Percentiles rank a stretch among this genome's conserved stretches.
Conservation (phyloP, 2,797 vertebrate species). For the Coreius guichenoti region DNA sequence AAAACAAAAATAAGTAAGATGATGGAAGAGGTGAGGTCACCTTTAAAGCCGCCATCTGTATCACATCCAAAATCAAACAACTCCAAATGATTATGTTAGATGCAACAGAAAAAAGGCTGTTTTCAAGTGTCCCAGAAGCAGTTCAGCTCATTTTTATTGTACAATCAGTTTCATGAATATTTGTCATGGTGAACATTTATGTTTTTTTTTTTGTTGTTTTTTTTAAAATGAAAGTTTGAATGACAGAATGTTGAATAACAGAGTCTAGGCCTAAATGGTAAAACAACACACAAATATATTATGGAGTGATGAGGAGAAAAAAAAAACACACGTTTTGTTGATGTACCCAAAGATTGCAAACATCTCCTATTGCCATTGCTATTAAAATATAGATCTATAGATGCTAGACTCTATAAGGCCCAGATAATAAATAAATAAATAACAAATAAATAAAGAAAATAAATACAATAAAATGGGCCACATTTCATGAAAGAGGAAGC, state of each 20-base stretch:
- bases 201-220: background rate
- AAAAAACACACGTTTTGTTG: constrained; percentile 46
- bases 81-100: constrained; percentile 53
- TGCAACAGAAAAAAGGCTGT: constrained; percentile 69
- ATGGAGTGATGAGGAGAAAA: constrained; percentile 46
- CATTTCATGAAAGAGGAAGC: constrained; percentile 28
- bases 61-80: constrained; percentile 9
- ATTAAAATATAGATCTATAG: constrained; percentile 66
- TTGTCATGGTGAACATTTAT: constrained; percentile 59
- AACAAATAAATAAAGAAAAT: constrained; percentile 66
- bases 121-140: constrained; percentile 39
- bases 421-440: constrained; percentile 72
- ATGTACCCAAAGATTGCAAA: constrained; percentile 47
- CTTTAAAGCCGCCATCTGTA: background rate
- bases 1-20: background rate
- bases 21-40: background rate
- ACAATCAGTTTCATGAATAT: constrained; percentile 50
- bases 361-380: constrained; percentile 52
- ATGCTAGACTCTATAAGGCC: constrained; percentile 64
- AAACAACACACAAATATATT: constrained; percentile 50
- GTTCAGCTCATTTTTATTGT: constrained; percentile 31
- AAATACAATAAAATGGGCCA: constrained; percentile 64
- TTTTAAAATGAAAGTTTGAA: constrained; percentile 38
- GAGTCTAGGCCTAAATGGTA: constrained; percentile 52
- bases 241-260: constrained; percentile 46